Conservation (phyloP, 2,797 vertebrate genomes). For the Pipistrellus kuhlii region DNA sequence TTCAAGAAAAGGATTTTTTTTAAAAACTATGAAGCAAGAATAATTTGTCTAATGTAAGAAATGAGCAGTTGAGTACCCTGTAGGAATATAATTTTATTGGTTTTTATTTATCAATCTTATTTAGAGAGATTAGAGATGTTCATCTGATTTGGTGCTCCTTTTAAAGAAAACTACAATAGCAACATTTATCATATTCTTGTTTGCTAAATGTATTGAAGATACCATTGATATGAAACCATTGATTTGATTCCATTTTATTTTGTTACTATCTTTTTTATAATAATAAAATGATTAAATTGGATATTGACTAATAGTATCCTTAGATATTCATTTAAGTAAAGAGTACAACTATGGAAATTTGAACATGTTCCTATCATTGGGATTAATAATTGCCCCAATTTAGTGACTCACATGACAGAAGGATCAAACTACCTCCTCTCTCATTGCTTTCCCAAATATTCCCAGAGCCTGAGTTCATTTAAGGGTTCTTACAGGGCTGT, state of each 20-base stretch:
- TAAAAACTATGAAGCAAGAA: neutral
- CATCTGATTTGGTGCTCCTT: neutral
- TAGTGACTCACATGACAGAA: neutral
- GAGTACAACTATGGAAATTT: slow-evolving; percentile 7
- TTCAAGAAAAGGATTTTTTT: neutral
- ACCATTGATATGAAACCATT: slow-evolving; percentile 2
- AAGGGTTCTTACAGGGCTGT: neutral
- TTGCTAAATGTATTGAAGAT: slow-evolving; percentile 18
- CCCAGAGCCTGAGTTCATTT: neutral
- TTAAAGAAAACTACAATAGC: slow-evolving; percentile 17
- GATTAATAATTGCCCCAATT: slow-evolving; percentile 5
- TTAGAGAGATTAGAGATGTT: neutral
- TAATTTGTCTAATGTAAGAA: slow-evolving; percentile 47
- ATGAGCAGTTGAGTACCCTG: neutral
- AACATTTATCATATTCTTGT: neutral
- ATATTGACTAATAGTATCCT: slow-evolving; percentile 41
- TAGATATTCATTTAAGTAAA: slow-evolving; percentile 38
- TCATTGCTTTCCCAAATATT: neutral
- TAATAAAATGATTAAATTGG: slow-evolving; percentile 35
- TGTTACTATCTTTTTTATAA: slow-evolving; percentile 44
- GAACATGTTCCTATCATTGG: neutral
- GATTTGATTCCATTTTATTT: slow-evolving; percentile 36
- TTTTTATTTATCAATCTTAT: neutral
- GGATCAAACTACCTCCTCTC: neutral
- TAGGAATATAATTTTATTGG: neutral